Conservation (phyloP, 30 jellyfish, hydroid and myxozoan genomes). For the Euphysa ruthae region DNA sequence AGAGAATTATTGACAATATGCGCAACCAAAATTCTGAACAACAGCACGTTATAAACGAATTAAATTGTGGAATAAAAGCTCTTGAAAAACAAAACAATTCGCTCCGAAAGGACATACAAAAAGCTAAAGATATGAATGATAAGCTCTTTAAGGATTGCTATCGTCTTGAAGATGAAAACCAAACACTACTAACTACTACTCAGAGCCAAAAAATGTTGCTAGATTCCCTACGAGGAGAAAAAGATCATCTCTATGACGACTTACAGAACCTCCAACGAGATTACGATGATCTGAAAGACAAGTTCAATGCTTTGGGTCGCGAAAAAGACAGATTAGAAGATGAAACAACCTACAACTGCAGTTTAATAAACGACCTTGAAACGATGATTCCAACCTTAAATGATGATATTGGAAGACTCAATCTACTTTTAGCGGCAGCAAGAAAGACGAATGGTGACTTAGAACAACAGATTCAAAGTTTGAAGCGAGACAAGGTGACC, state of each 20-base stretch:
- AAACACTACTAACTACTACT: conserved; percentile 40
- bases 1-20: conserved; percentile 48
- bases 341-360: conserved; percentile 55
- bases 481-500: conserved; percentile 40
- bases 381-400: conserved; percentile 49
- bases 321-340: conserved; percentile 58
- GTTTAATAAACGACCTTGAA: conserved; percentile 64
- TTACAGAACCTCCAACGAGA: conserved; percentile 52
- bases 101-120: conserved; percentile 62
- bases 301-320: conserved; percentile 47
- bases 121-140: conserved; percentile 35
- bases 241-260: conserved; percentile 57
- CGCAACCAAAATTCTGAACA: conserved; percentile 61
- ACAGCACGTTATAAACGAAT: conserved; percentile 35
- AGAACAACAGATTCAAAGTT: conserved; percentile 39
- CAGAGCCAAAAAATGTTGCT: conserved; percentile 39
- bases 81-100: conserved; percentile 42
- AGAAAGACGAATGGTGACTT: conserved; percentile 53
- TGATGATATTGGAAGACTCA: conserved; percentile 53
- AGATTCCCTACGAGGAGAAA: conserved; percentile 72
- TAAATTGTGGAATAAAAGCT: conserved; percentile 45
- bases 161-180: conserved; percentile 57
- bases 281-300: conserved; percentile 54
- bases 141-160: conserved; percentile 40
- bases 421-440: conserved; percentile 37